Evolutionary conservation across 2,888 invertebrate species (phyloP).

Genomic region (Pecten maximus): DNA sequence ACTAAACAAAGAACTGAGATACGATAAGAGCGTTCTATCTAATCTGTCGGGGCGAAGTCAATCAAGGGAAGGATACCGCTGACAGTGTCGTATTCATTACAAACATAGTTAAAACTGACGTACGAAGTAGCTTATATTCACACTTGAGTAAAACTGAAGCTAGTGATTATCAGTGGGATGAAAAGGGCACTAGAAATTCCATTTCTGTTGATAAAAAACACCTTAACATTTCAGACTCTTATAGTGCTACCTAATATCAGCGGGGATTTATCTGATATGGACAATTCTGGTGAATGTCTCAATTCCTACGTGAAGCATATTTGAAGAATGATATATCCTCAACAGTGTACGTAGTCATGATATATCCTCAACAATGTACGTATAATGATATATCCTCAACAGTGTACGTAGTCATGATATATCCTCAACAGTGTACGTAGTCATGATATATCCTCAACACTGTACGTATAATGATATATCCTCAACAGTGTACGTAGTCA

Average conservation of each 20-base stretch:
- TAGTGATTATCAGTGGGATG: not conserved
- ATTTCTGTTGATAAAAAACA: not conserved
- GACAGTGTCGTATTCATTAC: not conserved
- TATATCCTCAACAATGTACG: not conserved
- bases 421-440: too few relatives aligned
- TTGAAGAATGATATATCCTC: conserved; percentile 15
- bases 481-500: too few relatives aligned
- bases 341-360: too few relatives aligned
- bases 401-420: too few relatives aligned
- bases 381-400: too few relatives aligned
- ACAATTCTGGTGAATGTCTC: not conserved
- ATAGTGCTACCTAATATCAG: not conserved
- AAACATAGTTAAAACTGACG: not conserved
- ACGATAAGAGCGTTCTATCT: not conserved
- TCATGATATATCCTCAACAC: too few relatives aligned
- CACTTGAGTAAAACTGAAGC: conserved; percentile 17
- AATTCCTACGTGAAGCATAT: not conserved
- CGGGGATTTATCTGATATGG: not conserved
- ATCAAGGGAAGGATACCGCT: not conserved
- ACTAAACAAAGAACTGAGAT: not conserved
- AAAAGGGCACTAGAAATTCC: not conserved
- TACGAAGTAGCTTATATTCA: not conserved
- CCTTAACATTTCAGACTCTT: not conserved
- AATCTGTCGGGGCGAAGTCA: not conserved
- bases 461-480: too few relatives aligned